Evolutionary conservation across 2,797 vertebrate species (phyloP).

Genomic region (Catamblyrhynchus diadema): DNA sequence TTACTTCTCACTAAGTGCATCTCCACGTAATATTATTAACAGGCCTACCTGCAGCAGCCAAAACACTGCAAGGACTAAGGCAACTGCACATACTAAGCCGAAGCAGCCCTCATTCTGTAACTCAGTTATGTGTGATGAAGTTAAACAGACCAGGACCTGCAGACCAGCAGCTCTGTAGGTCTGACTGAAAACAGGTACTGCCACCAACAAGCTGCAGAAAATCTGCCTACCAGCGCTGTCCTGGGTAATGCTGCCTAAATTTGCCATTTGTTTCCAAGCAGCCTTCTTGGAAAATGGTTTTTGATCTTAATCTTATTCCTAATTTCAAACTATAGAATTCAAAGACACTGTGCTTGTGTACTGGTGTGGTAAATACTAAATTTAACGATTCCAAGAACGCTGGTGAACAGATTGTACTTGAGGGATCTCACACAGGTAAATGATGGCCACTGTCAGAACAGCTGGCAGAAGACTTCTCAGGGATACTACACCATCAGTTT

Average conservation of each 20-base stretch:
- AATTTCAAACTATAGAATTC: neutral
- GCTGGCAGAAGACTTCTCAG: neutral
- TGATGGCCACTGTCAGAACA: neutral
- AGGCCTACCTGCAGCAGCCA: neutral
- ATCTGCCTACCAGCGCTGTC: neutral
- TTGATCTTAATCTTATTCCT: neutral
- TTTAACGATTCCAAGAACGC: neutral
- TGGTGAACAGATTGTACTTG: no score
- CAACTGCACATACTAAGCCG: accelerated
- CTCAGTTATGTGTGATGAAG: neutral
- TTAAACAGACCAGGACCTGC: neutral
- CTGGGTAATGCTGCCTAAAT: neutral
- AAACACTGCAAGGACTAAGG: accelerated
- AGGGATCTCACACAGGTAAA: neutral
- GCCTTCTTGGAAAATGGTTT: neutral
- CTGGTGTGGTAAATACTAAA: neutral
- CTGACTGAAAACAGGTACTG: neutral
- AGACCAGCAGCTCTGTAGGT: neutral
- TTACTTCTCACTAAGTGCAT: neutral
- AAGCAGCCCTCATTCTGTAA: neutral
- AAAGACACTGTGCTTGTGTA: no score
- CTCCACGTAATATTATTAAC: accelerated
- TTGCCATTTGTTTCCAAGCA: neutral
- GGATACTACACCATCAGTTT: neutral
- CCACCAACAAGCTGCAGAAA: neutral